Base-by-base conservation (phyloP, 64 coral and sea anemone genomes). In the Stichodactyla mertensii region DNA sequence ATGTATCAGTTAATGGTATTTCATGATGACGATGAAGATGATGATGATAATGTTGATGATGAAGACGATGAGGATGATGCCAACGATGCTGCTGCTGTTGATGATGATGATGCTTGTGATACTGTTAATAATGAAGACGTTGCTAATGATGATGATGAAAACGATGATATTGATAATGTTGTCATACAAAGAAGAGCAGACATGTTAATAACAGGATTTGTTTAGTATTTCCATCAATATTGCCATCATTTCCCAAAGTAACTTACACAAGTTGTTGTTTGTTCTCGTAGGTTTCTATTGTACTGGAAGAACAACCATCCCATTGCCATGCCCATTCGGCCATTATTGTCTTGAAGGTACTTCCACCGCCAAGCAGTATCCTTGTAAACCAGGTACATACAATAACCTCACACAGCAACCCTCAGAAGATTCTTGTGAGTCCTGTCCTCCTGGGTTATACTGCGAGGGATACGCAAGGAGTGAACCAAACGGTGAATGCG, bases 281-380 rank as follows among this genome's bases (percentile, higher is more conserved):
- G 10, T 78, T 87, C 67, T 52, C 24, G 62, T 87, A 98, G 96
- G 96, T 10, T 92, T 90, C 88, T 98, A 90, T 61, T 98, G 96
- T 64, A 88, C 81, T 90, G 96, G 90, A 5, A 90, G 84, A 11
- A 98, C 96, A 36, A 77, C 92, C 20, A 92, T 71, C 8, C 96
- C 90, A 59, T 60, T 52, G 6, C 55, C 86, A 13, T 98, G 96
- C 55, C 96, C 96, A n/a, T 64, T 27, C 1, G 93, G 96, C 12
- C 84, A 94, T 88, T 94, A 95, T 66, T 98, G 96, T 87, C 96
- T 85, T 59, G 87, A 83, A 51, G 93, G 93, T 61, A 98, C 96
- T n/a, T 87, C 77, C 26, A 92, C 90, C 57, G 55, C 89, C 57
- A 95, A 93, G 4, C 89, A 98, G 61, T 89, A 90, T 69, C 93